Conservation (phyloP, 2,797 vertebrate species). For the Sebastes nivosus region DNA sequence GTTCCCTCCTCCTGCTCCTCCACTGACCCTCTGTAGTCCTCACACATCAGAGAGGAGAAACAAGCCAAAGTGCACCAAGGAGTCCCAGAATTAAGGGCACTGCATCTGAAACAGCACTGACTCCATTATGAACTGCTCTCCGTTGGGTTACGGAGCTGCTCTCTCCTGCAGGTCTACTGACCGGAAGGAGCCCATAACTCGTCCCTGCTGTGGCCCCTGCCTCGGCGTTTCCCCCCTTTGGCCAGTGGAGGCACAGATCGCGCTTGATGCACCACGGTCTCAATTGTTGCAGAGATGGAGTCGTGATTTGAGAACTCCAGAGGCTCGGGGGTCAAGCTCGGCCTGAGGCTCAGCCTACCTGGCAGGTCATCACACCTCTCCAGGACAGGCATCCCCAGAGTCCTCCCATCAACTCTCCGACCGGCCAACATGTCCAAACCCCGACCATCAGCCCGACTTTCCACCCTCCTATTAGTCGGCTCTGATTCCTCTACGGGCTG, state of each 20-base stretch:
- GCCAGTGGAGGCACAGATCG: slow-evolving; percentile 68
- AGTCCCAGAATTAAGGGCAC: slow-evolving; percentile 68
- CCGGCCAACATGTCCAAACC: slow-evolving; percentile 53
- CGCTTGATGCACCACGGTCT: slow-evolving; percentile 95
- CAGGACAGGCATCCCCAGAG: slow-evolving; percentile 94
- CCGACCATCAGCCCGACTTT: slow-evolving; percentile 37
- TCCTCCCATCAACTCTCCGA: slow-evolving; percentile 83
- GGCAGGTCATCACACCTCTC: slow-evolving; percentile 94
- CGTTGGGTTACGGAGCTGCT: slow-evolving; percentile 22
- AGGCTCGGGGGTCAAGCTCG: slow-evolving; percentile 83
- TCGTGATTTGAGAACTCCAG: slow-evolving; percentile 90
- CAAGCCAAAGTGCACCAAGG: slow-evolving; percentile 79
- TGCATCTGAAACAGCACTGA: slow-evolving; percentile 55
- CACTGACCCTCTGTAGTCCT: slow-evolving; percentile 65
- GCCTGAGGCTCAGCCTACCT: slow-evolving; percentile 87
- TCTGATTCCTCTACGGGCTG: slow-evolving; percentile 81
- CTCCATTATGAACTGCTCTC: slow-evolving; percentile 42
- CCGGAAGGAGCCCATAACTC: slow-evolving; percentile 75
- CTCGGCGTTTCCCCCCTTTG: slow-evolving; percentile 83
- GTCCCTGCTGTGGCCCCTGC: slow-evolving; percentile 83
- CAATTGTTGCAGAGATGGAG: slow-evolving; percentile 93
- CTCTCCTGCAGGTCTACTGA: slow-evolving; percentile 67
- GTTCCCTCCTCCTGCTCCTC: slow-evolving; percentile 49
- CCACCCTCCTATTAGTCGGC: slow-evolving; percentile 34
- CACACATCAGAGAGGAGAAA: slow-evolving; percentile 61